Evolutionary conservation across 2,797 vertebrate genomes (phyloP).

Genomic region (Lepidocolaptes lacrymiger): DNA sequence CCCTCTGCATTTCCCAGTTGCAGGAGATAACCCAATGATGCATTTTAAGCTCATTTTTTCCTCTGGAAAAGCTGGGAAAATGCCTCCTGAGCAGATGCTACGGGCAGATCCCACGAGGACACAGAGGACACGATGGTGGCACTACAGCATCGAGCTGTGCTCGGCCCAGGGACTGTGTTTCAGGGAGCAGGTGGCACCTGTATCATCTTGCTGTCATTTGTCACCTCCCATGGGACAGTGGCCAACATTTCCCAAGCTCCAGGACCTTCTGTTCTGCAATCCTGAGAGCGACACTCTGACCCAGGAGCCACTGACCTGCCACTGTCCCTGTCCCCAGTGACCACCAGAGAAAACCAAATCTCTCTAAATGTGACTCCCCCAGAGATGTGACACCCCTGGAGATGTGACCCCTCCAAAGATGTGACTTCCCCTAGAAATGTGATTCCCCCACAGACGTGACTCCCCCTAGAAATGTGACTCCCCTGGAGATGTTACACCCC

Average conservation of each 20-base stretch:
- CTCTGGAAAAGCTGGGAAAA: not conserved
- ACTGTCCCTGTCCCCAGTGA: not conserved
- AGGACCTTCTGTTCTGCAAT: not conserved
- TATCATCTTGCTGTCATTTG: not conserved
- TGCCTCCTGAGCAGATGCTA: not conserved
- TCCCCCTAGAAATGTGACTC: too few species aligned
- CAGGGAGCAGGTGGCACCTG: not conserved
- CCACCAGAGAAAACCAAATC: not conserved
- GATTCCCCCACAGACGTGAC: too few species aligned
- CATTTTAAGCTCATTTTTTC: not conserved
- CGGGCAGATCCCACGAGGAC: fast-evolving
- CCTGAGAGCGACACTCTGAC: fast-evolving
- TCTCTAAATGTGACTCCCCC: not conserved
- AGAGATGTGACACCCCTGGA: not conserved
- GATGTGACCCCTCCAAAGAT: not conserved
- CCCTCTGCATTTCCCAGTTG: fast-evolving
- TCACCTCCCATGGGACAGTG: not conserved
- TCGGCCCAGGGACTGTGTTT: not conserved
- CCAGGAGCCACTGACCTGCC: not conserved
- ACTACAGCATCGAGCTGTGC: fast-evolving
- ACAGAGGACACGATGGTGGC: not conserved
- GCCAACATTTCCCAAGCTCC: not conserved
- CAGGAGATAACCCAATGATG: not conserved
- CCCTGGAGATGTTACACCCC: too few species aligned
- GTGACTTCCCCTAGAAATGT: not conserved